Base-by-base conservation (phyloP, 2,888 invertebrate species). In the Ophonus ardosiacus region DNA sequence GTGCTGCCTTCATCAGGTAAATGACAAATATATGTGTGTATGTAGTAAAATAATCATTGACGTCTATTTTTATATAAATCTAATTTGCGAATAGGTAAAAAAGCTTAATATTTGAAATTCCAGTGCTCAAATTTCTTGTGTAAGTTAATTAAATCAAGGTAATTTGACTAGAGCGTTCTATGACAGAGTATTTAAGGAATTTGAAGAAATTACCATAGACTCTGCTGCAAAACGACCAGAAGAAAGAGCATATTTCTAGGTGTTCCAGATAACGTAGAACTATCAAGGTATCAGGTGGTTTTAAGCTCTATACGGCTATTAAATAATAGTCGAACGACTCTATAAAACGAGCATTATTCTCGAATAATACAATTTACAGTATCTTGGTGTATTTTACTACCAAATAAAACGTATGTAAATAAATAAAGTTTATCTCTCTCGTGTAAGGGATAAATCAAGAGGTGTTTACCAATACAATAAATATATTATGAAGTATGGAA, bases 241-340 rank as follows among this genome's bases (percentile, higher is more conserved):
- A 68, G n/a, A 68, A 68, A 7, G n/a, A 68, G 31, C 15, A 31
- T 68, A 38, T 38, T 38, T n/a, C 7, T n/a, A 15, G 31, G 10
- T 68, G 31, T 24, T 31, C 31, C 31, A 61, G 59, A 8, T 63
- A 24, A 63, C 24, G 10, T 38, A 15, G 68, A 7, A 8, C 38
- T 68, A 38, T 68, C 38, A 68, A 68, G 68, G 40, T 43, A 74
- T 43, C 71, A 74, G 71, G 43, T 74, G 71, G 18, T 8, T 71
- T 71, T 71, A 71, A 43, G 43, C 31, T 68, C 38, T n/a, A 31
- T 13, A 13, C 7, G 38, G 68, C 31, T 17, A 17, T 68, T 40
- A 68, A 40, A 68, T 31, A 68, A 68, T 38, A 38, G 38, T 31
- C 10, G 17, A 68, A 68, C 31, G 68, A 68, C 68, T 68, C 38